Conservation (phyloP, 2,797 vertebrate genomes). For the Sebastes diaconus region DNA sequence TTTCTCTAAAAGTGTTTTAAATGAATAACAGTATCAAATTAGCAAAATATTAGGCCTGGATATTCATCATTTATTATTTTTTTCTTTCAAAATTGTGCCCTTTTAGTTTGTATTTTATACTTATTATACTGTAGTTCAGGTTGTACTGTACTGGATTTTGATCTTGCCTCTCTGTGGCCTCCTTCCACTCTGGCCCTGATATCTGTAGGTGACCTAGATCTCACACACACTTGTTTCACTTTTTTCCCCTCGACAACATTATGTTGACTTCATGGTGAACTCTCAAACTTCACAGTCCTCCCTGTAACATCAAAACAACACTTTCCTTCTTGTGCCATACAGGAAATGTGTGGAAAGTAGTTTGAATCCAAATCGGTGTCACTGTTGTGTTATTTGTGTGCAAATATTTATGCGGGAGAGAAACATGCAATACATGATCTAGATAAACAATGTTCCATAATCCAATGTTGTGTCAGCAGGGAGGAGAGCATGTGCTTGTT, state of each 20-base stretch:
- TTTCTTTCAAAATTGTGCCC: background rate
- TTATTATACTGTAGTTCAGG: background rate
- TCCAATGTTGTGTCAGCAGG: constrained; percentile 41
- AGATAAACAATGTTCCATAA: constrained; percentile 37
- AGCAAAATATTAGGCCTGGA: background rate
- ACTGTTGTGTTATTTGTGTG: background rate
- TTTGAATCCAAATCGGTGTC: background rate
- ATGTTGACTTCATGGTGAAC: background rate
- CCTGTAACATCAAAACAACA: background rate
- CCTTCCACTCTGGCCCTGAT: constrained; percentile 21
- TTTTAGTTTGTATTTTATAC: background rate
- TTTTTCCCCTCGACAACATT: background rate
- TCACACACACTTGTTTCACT: background rate
- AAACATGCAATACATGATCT: constrained; percentile 20
- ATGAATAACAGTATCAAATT: background rate
- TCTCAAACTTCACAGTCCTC: background rate
- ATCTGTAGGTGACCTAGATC: constrained; percentile 38
- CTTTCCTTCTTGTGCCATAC: background rate
- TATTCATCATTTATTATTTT: background rate
- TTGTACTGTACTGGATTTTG: background rate
- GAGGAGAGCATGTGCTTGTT: constrained; percentile 49
- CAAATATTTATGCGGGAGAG: constrained; percentile 1
- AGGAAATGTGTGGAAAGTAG: background rate
- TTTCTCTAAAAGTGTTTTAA: background rate
- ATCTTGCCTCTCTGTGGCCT: background rate